Base-by-base conservation (phyloP, 2,888 invertebrate genomes). In the Agrilus cyanescens region DNA sequence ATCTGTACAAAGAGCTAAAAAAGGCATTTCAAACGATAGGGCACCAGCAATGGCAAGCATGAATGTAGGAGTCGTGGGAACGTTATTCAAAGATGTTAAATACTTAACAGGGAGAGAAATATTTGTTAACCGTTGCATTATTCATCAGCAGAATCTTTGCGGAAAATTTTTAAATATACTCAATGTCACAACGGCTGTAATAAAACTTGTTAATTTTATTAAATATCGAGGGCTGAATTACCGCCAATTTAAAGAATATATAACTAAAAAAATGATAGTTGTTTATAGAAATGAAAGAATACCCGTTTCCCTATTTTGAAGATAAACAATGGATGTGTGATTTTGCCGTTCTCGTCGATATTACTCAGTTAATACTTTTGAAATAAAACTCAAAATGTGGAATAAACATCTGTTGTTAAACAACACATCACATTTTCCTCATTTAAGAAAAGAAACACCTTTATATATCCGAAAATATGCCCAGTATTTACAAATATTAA, bases 41-140 rank as follows among this genome's bases (percentile, higher is more conserved):
- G 50, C 48, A 49, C 37, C 46, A 40, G 50, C 50, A 49, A 50
- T 49, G 44, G 46, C 43, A 49, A 49, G 48, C 47, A 46, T 46
- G 48, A 32, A 49, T 15, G 46, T 46, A 46, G 50, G 44, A 46
- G 50, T 50, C 33, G 33, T 48, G 41, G 48, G 46, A 49, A 50
- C 40, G 44, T 35, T 48, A 49, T 48, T 48, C 39, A 16, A 48
- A 37, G 43, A 48, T 20, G 41, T 46, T 45, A 44, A 38, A 18
- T 40, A 40, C 12, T 18, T 40, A 14, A 49, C 48, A 46, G 44
- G 37, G 37, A 43, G 38, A 18, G 38, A 49, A 46, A 49, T 46
- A 49, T 49, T 47, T 5, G 36, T 41, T 44, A 38, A 41, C 25
- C 40, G 33, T 15, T 40, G 20, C 34, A 33, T 40, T 18, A 40